phyloP scores from a whole-genome alignment of 2,888 invertebrate genomes.

The Tiphia femorata region DNA sequence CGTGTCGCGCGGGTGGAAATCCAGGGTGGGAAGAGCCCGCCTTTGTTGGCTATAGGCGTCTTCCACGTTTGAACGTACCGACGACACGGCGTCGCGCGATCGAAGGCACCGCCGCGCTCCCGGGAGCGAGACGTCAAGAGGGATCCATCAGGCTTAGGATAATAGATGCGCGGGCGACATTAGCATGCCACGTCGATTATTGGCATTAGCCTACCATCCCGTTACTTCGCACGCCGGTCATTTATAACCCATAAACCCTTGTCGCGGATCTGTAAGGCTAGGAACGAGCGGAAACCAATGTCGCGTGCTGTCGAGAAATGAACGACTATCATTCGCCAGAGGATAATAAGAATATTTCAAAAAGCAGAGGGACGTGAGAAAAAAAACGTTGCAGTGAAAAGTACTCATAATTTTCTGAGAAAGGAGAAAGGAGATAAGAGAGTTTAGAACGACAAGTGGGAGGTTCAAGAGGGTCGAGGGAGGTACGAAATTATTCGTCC shows the following conservation, averaged over 20 bases:
- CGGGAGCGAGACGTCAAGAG: slow-evolving; percentile 58
- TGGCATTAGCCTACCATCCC: slow-evolving; percentile 58
- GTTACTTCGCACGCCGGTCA: slow-evolving; percentile 46
- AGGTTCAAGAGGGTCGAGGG: too few relatives aligned
- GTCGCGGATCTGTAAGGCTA: not conserved
- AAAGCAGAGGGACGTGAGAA: too few relatives aligned
- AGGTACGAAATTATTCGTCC: too few relatives aligned
- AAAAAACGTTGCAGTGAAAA: too few relatives aligned
- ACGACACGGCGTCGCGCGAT: too few relatives aligned
- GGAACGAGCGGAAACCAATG: not conserved
- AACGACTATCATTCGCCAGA: too few relatives aligned
- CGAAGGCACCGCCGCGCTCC: slow-evolving; percentile 45
- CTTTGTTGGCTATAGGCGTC: slow-evolving; percentile 29
- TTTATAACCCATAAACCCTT: slow-evolving; percentile 39
- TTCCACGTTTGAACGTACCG: slow-evolving; percentile 38
- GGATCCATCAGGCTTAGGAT: slow-evolving; percentile 66
- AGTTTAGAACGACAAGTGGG: too few relatives aligned
- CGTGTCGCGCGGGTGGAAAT: slow-evolving; percentile 18
- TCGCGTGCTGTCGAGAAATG: too few relatives aligned
- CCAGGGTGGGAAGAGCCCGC: slow-evolving; percentile 20
- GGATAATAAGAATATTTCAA: too few relatives aligned
- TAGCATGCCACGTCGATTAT: slow-evolving; percentile 66
- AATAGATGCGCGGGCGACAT: slow-evolving; percentile 66
- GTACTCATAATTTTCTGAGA: too few relatives aligned
- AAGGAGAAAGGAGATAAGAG: too few relatives aligned